These are phyloP conservation scores for Lithobates sylvaticus DNA, from an alignment of 2,797 vertebrate species.

Conservation along the genomic window DNA sequence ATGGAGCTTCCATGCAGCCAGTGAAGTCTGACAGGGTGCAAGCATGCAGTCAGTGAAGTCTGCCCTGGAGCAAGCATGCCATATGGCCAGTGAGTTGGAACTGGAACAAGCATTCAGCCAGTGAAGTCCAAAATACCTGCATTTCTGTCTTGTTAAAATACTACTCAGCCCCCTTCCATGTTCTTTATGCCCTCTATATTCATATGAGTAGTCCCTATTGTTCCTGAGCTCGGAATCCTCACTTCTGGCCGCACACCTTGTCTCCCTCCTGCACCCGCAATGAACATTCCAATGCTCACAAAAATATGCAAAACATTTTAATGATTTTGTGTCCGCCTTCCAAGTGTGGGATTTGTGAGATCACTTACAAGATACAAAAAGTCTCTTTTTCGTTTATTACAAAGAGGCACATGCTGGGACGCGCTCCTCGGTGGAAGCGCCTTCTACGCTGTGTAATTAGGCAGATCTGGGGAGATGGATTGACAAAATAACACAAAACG, in stretches of 20 bases:
- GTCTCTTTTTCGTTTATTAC: slow-evolving; percentile 3
- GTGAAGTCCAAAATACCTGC: no score
- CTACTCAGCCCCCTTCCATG: no score
- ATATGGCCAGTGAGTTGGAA: no score
- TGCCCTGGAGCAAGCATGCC: no score
- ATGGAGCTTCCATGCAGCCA: no score
- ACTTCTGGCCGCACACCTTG: background rate
- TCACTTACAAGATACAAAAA: slow-evolving; percentile 14
- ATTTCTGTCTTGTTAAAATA: no score
- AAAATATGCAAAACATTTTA: slow-evolving; percentile 43
- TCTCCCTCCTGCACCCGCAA: background rate
- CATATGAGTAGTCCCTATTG: no score
- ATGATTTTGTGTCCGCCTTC: slow-evolving; percentile 34
- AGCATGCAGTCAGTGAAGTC: no score
- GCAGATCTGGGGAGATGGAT: background rate
- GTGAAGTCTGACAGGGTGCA: no score
- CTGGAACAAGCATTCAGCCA: no score
- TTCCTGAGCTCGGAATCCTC: background rate
- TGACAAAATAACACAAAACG: background rate
- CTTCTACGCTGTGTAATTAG: background rate
- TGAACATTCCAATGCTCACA: slow-evolving; percentile 16
- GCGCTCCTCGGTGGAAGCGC: background rate
- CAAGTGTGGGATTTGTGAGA: slow-evolving; percentile 17
- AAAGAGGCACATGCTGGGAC: slow-evolving; percentile 13
- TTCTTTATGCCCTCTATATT: no score